phyloP scores from a whole-genome alignment of 2,888 invertebrate species.

The Nineta flava region DNA sequence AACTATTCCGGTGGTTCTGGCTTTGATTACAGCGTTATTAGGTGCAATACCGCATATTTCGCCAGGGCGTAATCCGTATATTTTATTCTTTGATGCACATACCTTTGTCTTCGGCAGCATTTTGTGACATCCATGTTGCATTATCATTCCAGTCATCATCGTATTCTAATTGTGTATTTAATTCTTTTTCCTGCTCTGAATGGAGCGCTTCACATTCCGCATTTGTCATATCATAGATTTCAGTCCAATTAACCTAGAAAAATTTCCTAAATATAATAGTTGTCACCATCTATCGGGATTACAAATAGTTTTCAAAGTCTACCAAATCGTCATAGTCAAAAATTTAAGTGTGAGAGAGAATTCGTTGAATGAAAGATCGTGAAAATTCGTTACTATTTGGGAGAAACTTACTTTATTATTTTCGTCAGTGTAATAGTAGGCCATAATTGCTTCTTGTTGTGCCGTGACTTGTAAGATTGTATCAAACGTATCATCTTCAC shows the following conservation, averaged over 20 bases:
- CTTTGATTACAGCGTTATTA: too few species aligned
- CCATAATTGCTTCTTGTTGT: conserved; percentile 76
- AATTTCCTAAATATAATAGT: conserved; percentile 5
- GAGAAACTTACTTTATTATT: conserved; percentile 51
- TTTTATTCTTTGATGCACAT: too few species aligned
- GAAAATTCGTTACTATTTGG: too few species aligned
- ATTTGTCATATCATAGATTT: conserved; percentile 77
- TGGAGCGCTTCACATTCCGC: conserved; percentile 49
- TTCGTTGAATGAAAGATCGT: too few species aligned
- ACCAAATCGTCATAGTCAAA: too few species aligned
- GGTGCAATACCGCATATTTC: too few species aligned
- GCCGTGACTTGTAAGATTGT: conserved; percentile 61
- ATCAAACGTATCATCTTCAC: conserved; percentile 45
- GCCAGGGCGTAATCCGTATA: too few species aligned
- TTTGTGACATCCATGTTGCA: conserved; percentile 16
- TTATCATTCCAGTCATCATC: conserved; percentile 47
- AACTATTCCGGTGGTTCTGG: too few species aligned
- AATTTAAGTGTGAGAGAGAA: too few species aligned
- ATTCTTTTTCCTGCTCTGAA: conserved; percentile 40
- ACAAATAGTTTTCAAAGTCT: too few species aligned
- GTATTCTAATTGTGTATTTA: conserved; percentile 47
- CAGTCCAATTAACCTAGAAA: conserved; percentile 62
- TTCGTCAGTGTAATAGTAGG: conserved; percentile 81
- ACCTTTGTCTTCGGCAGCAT: background rate
- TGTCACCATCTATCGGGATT: too few species aligned